Conservation (phyloP, 1,140 invertebrate species). For the Ips typographus region DNA sequence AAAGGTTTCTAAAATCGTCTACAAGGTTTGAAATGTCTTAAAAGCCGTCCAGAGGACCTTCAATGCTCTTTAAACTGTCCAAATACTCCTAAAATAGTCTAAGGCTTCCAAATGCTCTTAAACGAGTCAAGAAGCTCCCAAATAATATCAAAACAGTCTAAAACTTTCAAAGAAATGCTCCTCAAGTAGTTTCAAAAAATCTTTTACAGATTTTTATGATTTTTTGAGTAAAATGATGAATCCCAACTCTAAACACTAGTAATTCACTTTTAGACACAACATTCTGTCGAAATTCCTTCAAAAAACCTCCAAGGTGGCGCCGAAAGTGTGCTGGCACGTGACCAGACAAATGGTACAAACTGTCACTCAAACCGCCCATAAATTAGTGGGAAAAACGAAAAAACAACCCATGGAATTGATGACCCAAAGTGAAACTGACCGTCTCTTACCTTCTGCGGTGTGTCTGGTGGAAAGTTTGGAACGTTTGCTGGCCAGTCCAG, state of each 20-base stretch:
- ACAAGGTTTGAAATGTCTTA: too few relatives aligned
- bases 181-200: neutral
- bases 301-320: constrained; percentile 13
- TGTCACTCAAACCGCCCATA: constrained; percentile 4
- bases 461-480: constrained; percentile 30
- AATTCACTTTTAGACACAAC: constrained; percentile 20
- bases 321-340: constrained; percentile 21
- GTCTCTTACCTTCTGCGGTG: neutral
- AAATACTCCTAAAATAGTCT: too few relatives aligned
- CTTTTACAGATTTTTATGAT: neutral
- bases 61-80: too few relatives aligned
- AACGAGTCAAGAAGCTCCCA: too few relatives aligned
- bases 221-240: constrained; percentile 1
- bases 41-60: too few relatives aligned
- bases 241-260: neutral
- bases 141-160: too few relatives aligned
- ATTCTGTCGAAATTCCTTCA: constrained; percentile 24
- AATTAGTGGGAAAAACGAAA: constrained; percentile 11
- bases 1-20: too few relatives aligned
- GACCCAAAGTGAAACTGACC: neutral
- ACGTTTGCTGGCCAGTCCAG: constrained; percentile 21
- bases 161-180: too few relatives aligned
- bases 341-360: constrained; percentile 27
- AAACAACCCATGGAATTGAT: constrained; percentile 14
- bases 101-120: too few relatives aligned